Percentiles rank a stretch among this genome's conserved stretches.
phyloP scores from a whole-genome alignment of 2,888 invertebrate species.

The Drosophila paranaensis region DNA sequence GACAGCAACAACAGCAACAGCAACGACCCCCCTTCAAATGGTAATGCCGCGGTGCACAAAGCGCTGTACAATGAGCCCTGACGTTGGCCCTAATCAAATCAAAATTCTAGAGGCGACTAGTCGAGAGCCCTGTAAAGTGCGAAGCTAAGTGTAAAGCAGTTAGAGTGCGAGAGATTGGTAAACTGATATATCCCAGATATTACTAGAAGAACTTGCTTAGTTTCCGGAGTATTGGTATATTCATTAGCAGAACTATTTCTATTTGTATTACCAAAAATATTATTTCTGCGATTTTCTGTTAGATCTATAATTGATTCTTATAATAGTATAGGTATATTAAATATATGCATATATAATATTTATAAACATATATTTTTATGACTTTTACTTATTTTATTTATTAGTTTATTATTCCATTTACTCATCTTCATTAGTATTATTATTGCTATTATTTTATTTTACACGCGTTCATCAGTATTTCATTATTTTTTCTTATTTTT shows the following conservation, averaged over 20 bases:
- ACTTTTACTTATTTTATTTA: too few relatives aligned
- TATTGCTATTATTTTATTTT: not conserved
- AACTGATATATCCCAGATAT: too few relatives aligned
- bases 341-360: too few relatives aligned
- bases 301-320: too few relatives aligned
- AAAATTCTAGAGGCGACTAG: constrained; percentile 1
- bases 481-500: not conserved
- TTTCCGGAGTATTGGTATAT: too few relatives aligned
- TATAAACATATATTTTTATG: too few relatives aligned
- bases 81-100: constrained; percentile 4
- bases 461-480: not conserved
- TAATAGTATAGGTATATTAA: too few relatives aligned
- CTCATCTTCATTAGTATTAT: not conserved
- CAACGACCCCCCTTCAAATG: constrained; percentile 31
- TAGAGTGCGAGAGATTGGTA: not conserved
- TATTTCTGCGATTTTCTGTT: not conserved
- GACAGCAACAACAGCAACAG: not conserved
- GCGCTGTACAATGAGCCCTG: constrained; percentile 13
- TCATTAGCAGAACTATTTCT: too few relatives aligned
- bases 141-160: not conserved
- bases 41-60: constrained; percentile 50
- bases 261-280: not conserved
- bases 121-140: constrained; percentile 1
- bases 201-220: too few relatives aligned
- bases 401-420: not conserved